Evolutionary conservation across 1,140 invertebrate species (phyloP).

Genomic region (Papilio helenus): DNA sequence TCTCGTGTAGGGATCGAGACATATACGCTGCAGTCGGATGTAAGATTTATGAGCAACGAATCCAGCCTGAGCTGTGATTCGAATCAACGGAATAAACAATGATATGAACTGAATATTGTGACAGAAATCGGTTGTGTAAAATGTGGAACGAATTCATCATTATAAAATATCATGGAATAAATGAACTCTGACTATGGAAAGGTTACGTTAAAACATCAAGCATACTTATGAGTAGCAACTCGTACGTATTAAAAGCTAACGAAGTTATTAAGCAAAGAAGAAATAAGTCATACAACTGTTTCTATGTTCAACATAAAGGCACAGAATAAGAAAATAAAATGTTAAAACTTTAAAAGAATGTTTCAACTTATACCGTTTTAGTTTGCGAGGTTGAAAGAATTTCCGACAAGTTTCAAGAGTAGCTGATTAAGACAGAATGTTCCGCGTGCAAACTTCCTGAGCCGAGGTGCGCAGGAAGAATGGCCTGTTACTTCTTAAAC

Average conservation of each 20-base stretch:
- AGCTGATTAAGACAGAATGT: conserved; percentile 27
- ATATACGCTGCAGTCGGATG: not conserved
- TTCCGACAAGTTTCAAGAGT: conserved; percentile 22
- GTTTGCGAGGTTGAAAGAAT: conserved; percentile 27
- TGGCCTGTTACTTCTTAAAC: not conserved
- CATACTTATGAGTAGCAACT: not conserved
- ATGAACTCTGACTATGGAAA: not conserved
- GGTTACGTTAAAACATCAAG: not conserved
- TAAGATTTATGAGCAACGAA: conserved; percentile 11
- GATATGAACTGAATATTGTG: not conserved
- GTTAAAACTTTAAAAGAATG: conserved; percentile 2
- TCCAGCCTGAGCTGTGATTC: not conserved
- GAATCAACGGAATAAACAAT: not conserved
- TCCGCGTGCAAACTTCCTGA: conserved; percentile 25
- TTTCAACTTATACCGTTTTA: conserved; percentile 26
- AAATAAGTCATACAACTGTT: not conserved
- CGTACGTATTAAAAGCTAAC: not conserved
- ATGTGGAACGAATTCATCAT: not conserved
- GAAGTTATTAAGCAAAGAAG: not conserved
- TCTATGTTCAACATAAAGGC: not conserved
- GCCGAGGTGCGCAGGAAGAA: conserved; percentile 9
- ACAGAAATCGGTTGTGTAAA: not conserved
- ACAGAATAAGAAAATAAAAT: conserved; percentile 1
- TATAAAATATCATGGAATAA: not conserved
- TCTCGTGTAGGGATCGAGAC: not conserved